These are phyloP conservation scores for Melanotaenia nigrans DNA, from an alignment of 2,797 vertebrate genomes.

Conservation along the genomic window DNA sequence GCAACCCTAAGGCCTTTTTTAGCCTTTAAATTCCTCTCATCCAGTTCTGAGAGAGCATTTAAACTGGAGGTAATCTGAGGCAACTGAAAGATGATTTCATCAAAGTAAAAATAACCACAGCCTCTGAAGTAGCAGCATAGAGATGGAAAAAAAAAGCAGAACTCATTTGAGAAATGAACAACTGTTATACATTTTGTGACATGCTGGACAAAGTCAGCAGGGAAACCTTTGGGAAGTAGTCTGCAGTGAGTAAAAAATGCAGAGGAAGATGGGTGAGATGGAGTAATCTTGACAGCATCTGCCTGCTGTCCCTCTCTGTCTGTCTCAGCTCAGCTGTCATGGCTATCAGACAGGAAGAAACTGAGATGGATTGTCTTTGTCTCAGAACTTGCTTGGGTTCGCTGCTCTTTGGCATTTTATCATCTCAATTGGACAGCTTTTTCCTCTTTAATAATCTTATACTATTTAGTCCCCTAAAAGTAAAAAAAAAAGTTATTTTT, in stretches of 20 bases:
- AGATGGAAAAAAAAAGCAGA: conserved; percentile 15
- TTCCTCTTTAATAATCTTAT: conserved; percentile 12
- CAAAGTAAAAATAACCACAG: conserved; percentile 45
- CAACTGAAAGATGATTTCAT: conserved; percentile 27
- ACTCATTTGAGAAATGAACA: not conserved
- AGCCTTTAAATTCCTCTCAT: conserved; percentile 56
- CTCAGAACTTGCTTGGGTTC: conserved; percentile 14
- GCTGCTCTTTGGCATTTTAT: conserved; percentile 38
- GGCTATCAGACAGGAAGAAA: conserved; percentile 60
- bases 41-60: conserved; percentile 44
- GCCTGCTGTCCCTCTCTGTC: conserved; percentile 54
- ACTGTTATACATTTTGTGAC: conserved; percentile 1
- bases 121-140: not conserved
- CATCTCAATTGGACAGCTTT: conserved; percentile 12
- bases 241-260: conserved; percentile 11
- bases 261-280: conserved; percentile 30
- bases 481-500: not conserved
- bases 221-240: conserved; percentile 18
- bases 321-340: conserved; percentile 65
- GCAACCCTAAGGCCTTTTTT: conserved; percentile 33
- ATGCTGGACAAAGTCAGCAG: conserved; percentile 1
- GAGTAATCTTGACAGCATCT: conserved; percentile 65
- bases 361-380: conserved; percentile 41
- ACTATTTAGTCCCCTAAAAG: conserved; percentile 3
- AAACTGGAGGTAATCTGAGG: conserved; percentile 37